Evolutionary conservation across 64 coral and sea anemone species (phyloP).

Genomic region (Pachyseris speciosa): DNA sequence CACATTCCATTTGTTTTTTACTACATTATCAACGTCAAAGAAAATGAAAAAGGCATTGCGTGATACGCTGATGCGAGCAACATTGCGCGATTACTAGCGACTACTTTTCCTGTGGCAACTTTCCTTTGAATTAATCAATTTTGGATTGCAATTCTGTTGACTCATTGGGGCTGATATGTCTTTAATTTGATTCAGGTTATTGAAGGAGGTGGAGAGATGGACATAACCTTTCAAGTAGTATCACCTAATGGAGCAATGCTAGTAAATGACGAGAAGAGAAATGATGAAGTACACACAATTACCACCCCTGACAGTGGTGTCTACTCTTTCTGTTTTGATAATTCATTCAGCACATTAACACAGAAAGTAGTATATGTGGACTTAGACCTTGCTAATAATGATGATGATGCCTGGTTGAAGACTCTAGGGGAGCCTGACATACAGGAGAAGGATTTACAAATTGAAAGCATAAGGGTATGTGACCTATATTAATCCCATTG

Average conservation of each 20-base stretch:
- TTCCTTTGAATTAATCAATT: too few relatives aligned
- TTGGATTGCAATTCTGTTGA: too few relatives aligned
- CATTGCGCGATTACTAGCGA: too few relatives aligned
- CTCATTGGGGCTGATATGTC: too few relatives aligned
- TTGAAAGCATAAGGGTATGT: slow-evolving; percentile 41
- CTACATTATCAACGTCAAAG: too few relatives aligned
- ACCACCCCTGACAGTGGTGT: slow-evolving; percentile 53
- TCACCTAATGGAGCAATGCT: slow-evolving; percentile 65
- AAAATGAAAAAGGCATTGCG: too few relatives aligned
- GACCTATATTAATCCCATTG: background rate
- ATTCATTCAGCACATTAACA: slow-evolving; percentile 84
- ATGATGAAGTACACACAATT: slow-evolving; percentile 77
- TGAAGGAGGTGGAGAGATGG: slow-evolving; percentile 90
- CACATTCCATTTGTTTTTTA: too few relatives aligned
- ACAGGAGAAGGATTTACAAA: background rate
- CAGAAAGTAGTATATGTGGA: slow-evolving; percentile 83
- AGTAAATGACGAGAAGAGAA: slow-evolving; percentile 58
- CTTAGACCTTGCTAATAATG: slow-evolving; percentile 68
- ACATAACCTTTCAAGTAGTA: slow-evolving; percentile 65
- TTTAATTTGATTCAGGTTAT: too few relatives aligned
- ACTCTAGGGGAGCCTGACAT: slow-evolving; percentile 28
- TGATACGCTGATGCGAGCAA: too few relatives aligned
- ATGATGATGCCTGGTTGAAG: slow-evolving; percentile 37
- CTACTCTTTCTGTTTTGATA: slow-evolving; percentile 95
- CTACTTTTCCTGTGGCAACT: too few relatives aligned